Evolutionary conservation across 2,797 vertebrate genomes (phyloP).

Genomic region (Helicolenus hilgendorfi): DNA sequence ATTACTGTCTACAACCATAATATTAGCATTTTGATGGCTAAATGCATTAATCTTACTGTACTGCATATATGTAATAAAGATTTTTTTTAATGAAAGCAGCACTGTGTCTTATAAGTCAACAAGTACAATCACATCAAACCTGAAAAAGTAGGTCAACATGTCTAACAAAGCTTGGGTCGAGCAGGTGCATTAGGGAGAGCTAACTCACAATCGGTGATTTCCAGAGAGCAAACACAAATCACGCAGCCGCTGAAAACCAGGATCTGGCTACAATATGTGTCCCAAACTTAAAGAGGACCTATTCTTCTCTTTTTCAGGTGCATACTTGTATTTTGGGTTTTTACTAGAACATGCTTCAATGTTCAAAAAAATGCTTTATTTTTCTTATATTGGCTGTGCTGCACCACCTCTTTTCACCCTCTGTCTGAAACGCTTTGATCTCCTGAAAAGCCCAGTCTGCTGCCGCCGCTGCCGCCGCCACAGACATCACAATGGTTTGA

Average conservation of each 20-base stretch:
- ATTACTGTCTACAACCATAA: slow-evolving; percentile 36
- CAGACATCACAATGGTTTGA: too few species aligned
- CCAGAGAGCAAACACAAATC: not conserved
- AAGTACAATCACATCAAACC: not conserved
- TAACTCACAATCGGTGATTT: not conserved
- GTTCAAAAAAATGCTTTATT: too few species aligned
- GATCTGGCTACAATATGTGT: not conserved
- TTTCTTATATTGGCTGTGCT: too few species aligned
- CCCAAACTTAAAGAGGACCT: too few species aligned
- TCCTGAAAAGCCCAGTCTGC: too few species aligned
- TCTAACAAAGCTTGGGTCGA: not conserved
- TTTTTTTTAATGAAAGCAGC: slow-evolving; percentile 29
- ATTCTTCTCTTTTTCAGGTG: too few species aligned
- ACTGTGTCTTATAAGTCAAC: not conserved
- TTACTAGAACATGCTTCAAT: too few species aligned
- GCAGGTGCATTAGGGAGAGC: not conserved
- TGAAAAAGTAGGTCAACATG: not conserved
- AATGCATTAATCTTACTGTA: slow-evolving; percentile 36
- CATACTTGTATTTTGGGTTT: too few species aligned
- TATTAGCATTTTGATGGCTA: slow-evolving; percentile 64
- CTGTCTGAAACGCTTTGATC: too few species aligned
- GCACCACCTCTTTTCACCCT: too few species aligned
- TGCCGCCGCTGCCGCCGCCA: too few species aligned
- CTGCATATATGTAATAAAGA: slow-evolving; percentile 74
- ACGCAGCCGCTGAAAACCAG: not conserved